Conservation (phyloP, 2,797 vertebrate genomes). For the Peromyscus nudipes region DNA sequence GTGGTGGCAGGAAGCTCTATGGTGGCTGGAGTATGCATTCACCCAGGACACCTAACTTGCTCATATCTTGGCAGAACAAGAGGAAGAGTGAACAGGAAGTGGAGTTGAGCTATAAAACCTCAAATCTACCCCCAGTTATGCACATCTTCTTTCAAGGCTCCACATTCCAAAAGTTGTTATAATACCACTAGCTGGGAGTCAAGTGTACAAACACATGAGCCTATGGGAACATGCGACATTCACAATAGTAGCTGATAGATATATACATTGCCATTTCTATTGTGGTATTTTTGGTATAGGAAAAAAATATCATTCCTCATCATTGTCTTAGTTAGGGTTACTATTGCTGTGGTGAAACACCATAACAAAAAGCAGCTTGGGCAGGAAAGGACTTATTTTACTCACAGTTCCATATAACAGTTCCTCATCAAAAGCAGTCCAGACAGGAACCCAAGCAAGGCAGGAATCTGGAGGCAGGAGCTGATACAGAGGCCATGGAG, state of each 20-base stretch:
- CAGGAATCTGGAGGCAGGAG: not conserved
- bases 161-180: not conserved
- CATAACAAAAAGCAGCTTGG: not conserved
- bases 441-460: not conserved
- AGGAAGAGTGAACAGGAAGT: not conserved
- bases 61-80: not conserved
- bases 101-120: not conserved
- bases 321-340: not conserved
- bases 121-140: not conserved
- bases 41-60: not conserved
- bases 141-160: not conserved
- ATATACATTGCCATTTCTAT: not conserved
- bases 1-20: too few relatives aligned
- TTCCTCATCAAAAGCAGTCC: not conserved
- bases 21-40: not conserved
- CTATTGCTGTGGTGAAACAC: not conserved
- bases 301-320: constrained; percentile 67
- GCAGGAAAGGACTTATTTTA: not conserved
- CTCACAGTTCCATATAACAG: not conserved
- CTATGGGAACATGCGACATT: not conserved
- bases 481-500: not conserved
- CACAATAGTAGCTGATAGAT: not conserved
- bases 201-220: not conserved
- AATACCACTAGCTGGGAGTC: too few relatives aligned
- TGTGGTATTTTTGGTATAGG: constrained; percentile 38